Conservation (phyloP, 2,888 invertebrate species). For the Pemphredon lugubris region DNA sequence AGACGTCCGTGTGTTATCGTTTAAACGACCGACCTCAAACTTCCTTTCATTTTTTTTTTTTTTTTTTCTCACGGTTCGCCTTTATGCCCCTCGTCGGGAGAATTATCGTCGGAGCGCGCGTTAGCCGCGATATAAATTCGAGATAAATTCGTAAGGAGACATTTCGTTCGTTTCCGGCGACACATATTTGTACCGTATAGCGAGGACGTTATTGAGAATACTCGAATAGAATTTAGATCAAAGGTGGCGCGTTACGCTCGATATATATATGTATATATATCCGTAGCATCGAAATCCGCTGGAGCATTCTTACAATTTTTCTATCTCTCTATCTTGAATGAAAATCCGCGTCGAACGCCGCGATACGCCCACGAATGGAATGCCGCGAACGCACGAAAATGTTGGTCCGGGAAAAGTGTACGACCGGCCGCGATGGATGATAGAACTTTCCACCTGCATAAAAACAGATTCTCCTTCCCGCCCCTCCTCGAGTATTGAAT, state of each 20-base stretch:
- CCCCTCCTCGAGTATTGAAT: conserved; percentile 23
- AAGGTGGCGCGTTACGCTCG: conserved; percentile 3
- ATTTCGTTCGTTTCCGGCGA: too few relatives aligned
- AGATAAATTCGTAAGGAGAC: too few relatives aligned
- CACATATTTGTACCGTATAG: too few relatives aligned
- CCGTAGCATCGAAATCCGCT: conserved; percentile 4
- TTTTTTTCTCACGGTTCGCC: background rate
- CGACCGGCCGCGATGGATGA: background rate
- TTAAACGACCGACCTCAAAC: conserved; percentile 16
- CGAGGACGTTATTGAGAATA: background rate
- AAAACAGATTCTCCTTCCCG: conserved; percentile 17
- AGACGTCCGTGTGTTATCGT: conserved; percentile 4
- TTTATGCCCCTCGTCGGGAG: background rate
- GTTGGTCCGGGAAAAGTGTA: background rate
- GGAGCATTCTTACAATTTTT: conserved; percentile 15
- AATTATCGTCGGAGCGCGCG: background rate
- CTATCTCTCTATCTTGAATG: background rate
- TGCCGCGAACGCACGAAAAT: background rate
- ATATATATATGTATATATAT: too few relatives aligned
- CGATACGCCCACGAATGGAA: background rate
- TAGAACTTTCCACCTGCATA: conserved; percentile 24
- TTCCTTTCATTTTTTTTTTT: conserved; percentile 41
- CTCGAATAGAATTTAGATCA: conserved; percentile 14
- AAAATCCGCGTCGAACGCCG: conserved; percentile 6
- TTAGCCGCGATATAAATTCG: background rate